Base-by-base conservation (phyloP, 2,113 vertebrate genomes). In the Rhipidura dahli region DNA sequence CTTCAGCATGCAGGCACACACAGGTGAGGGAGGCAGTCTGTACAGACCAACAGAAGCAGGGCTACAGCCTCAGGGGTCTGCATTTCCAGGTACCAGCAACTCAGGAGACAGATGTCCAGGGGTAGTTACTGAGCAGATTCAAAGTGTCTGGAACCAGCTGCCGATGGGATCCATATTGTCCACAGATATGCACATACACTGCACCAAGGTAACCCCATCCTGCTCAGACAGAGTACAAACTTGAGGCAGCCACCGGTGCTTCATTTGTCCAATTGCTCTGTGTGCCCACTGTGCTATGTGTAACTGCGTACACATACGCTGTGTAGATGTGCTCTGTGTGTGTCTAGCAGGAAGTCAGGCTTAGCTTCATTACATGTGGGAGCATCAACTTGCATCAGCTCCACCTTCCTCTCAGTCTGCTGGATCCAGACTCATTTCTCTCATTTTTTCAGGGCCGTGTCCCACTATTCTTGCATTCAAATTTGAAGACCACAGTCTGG, bases 151-250 rank as follows among this genome's bases (percentile, higher is more conserved):
- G n/a, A 84, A 22, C 2, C 47, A 81, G 33, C 51, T 61, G n/a
- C 8, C 40, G 8, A 8, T 31, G 17, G 6, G 40, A 75, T 39
- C 33, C 10, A 13, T 7, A 7, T 0, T 57, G 23, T 18, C 13
- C 16, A 3, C 0, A 31, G 3, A 7, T 9, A 57, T 0, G 3
- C 1, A 1, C 0, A 49, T 7, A 20, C 49, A 57, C 21, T 3
- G 11, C 21, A 53, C 5, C 24, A 57, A 7, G 20, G 24, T 13
- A 77, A 40, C 4, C 15, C 12, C 1, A 1, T 28, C 10, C 57
- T 83, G 24, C 21, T 22, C 37, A 51, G n/a, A 37, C 9, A 39
- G 11, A 42, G 13, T 16, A 91, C 13, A 33, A 90, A 76, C 7
- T 45, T 2, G 19, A 70, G 17, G 19, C 45, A 39, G 27, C 4